Percentiles rank a stretch among this genome's conserved stretches.
Conservation (phyloP, 2,888 invertebrate species). For the Lasioglossum oenotherae region DNA sequence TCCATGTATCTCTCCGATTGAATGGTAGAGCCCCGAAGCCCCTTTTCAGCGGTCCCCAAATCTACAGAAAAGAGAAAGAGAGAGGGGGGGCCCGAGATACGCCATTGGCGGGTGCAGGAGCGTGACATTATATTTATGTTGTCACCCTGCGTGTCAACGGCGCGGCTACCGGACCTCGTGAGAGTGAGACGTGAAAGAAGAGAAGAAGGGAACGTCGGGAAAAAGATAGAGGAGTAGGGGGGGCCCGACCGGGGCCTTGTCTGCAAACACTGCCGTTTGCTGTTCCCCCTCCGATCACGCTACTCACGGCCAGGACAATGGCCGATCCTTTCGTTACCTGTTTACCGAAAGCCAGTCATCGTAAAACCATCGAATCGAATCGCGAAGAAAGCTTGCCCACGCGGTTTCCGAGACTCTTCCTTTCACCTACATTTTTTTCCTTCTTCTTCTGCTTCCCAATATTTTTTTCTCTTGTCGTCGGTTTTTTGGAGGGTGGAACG, state of each 20-base stretch:
- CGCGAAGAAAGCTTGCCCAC: slow-evolving; percentile 68
- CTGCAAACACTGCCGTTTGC: slow-evolving; percentile 76
- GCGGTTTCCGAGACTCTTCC: neutral
- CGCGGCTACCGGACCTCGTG: slow-evolving; percentile 67
- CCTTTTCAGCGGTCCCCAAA: slow-evolving; percentile 55
- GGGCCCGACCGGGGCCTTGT: slow-evolving; percentile 75
- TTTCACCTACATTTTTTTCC: neutral
- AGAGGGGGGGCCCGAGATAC: slow-evolving; percentile 11
- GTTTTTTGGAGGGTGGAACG: neutral
- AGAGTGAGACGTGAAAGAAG: slow-evolving; percentile 56
- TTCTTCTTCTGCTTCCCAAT: neutral
- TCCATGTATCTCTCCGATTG: slow-evolving; percentile 61
- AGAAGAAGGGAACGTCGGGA: neutral
- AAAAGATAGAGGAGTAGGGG: slow-evolving; percentile 43
- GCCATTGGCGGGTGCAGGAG: slow-evolving; percentile 81
- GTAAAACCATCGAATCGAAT: slow-evolving; percentile 80
- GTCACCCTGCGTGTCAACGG: slow-evolving; percentile 80
- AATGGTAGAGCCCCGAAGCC: slow-evolving; percentile 49
- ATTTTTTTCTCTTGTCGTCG: neutral
- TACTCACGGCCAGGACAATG: slow-evolving; percentile 72
- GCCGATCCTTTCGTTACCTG: slow-evolving; percentile 74
- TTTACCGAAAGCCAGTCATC: slow-evolving; percentile 69
- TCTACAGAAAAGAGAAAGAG: slow-evolving; percentile 1
- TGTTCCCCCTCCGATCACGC: slow-evolving; percentile 64
- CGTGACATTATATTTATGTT: slow-evolving; percentile 84